phyloP scores from a whole-genome alignment of 2,888 invertebrate species.

The Volucella inflata region DNA sequence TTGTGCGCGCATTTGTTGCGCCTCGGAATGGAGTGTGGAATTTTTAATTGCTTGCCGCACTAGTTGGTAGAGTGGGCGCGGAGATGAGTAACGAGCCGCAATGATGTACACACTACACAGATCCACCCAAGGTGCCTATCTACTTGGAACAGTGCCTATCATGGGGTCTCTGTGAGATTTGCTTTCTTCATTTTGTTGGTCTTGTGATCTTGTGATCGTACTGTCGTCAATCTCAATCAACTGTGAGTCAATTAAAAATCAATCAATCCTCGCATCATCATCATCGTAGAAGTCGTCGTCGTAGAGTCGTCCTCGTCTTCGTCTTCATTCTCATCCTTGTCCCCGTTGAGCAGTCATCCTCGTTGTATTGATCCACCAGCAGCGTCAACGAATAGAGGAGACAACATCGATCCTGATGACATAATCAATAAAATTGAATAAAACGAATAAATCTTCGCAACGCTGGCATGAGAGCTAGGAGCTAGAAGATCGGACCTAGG shows the following conservation, averaged over 20 bases:
- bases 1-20: slow-evolving; percentile 61
- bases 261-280: slow-evolving; percentile 74
- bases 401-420: slow-evolving; percentile 76
- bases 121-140: slow-evolving; percentile 14
- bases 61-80: slow-evolving; percentile 54
- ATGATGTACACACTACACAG: neutral
- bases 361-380: slow-evolving; percentile 28
- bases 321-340: slow-evolving; percentile 7
- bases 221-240: slow-evolving; percentile 75
- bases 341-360: no score
- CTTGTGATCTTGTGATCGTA: slow-evolving; percentile 35
- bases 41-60: slow-evolving; percentile 68
- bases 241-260: slow-evolving; percentile 74
- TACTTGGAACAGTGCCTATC: slow-evolving; percentile 12
- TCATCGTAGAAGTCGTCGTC: slow-evolving; percentile 42
- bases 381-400: slow-evolving; percentile 68
- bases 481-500: neutral
- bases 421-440: slow-evolving; percentile 76
- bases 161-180: neutral
- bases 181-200: neutral
- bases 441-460: slow-evolving; percentile 72
- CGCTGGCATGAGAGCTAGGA: slow-evolving; percentile 59
- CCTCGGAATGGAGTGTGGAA: slow-evolving; percentile 66
- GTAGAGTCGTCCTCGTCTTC: slow-evolving; percentile 16
- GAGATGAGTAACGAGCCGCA: slow-evolving; percentile 45